Evolutionary conservation across 1,140 invertebrate genomes (phyloP), one percentile per base, ranked within the genome.

Genomic region (Zophobas atratus): DNA sequence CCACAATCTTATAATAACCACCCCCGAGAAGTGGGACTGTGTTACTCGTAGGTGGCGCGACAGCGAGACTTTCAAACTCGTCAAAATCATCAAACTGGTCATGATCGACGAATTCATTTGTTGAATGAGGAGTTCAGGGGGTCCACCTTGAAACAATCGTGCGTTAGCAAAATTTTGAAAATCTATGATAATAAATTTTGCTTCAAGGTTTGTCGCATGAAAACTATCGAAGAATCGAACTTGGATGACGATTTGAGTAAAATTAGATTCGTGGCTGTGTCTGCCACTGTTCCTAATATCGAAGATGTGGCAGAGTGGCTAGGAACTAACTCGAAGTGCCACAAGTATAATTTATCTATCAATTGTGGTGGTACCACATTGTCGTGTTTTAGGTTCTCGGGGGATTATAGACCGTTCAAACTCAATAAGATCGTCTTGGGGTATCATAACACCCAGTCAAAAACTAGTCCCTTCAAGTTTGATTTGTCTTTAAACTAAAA

Each of bases 11-110:
- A 93, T 96, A 80, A 89, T 95, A 77, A 95, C 94, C 6, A 96
- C 95, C 1, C 94, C 95, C 4, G 94, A 96, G 86, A 96, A 96
- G 87, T 96, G 94, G 94, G 94, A 96, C 84, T 92, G 92, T 75
- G 83, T 95, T 53, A 95, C 94, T 0, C 88, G 94, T 77, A 89
- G 90, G 79, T 95, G 92, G 92, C 90, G 89, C 80, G 91, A 93
- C 78, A 90, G 93, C 80, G 88, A 86, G 76, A 20, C 20, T 20
- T 20, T 20, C 20, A 83, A 86, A 46, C 80, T 94, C 33, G 89
- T 94, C 34, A 87, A 91, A 79, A 84, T 89, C 0, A 88, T 95
- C 5, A 91, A 91, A 80, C 86, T 96, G 2, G 92, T 96, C 82
- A 87, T 96, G n/a, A 92, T 96, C 73, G 95, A 96, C 87, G 95